These are phyloP conservation scores for Drymodes brunneopygia DNA, from an alignment of 2,113 vertebrate genomes.

Conservation along the genomic window DNA sequence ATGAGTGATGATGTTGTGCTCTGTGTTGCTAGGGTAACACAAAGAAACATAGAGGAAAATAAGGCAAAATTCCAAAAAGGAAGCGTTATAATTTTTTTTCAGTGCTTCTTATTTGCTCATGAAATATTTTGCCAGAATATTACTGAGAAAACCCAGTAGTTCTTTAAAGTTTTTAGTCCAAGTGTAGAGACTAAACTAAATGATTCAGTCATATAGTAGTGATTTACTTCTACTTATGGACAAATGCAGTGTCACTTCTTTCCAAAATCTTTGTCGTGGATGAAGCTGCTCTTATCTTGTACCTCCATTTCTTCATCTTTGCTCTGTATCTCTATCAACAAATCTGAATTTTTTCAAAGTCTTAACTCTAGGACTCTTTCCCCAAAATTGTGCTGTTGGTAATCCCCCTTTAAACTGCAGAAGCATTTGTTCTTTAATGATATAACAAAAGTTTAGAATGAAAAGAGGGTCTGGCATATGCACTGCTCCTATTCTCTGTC, in stretches of 20 bases:
- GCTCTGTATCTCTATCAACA: neutral
- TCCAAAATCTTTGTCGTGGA: neutral
- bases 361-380: neutral
- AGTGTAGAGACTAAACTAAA: neutral
- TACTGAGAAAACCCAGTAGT: conserved; percentile 5
- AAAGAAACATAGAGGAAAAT: neutral
- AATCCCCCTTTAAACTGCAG: neutral
- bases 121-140: conserved; percentile 23
- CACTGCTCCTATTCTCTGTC: neutral
- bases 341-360: neutral
- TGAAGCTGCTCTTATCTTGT: neutral
- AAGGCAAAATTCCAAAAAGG: neutral
- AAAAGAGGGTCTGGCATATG: neutral
- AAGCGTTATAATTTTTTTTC: neutral
- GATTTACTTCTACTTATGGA: conserved; percentile 3
- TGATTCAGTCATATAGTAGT: neutral
- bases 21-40: conserved; percentile 12
- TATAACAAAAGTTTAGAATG: neutral
- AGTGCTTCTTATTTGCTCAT: neutral
- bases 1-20: neutral
- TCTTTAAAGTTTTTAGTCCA: neutral
- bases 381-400: neutral
- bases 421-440: neutral
- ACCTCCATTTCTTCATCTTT: neutral
- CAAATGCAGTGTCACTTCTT: neutral